Conservation (phyloP, 2,888 invertebrate genomes). For the Ischnura elegans region DNA sequence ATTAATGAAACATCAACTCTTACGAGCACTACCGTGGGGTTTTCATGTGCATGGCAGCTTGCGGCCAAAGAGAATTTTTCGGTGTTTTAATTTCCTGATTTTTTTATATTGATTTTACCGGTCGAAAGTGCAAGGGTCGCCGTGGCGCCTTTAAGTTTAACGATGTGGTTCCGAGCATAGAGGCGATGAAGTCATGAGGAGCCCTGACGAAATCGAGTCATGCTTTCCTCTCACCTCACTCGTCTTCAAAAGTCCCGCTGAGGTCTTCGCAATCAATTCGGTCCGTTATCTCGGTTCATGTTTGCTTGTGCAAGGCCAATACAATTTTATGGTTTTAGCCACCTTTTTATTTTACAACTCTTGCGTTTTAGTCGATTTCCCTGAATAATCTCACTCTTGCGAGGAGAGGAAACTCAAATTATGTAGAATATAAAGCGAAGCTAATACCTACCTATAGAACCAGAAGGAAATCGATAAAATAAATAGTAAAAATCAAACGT, state of each 20-base stretch:
- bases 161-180: neutral
- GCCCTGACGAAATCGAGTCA: neutral
- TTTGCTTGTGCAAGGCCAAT: neutral
- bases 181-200: slow-evolving; percentile 18
- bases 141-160: no score
- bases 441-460: neutral
- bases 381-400: neutral
- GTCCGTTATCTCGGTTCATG: neutral
- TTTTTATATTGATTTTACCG: no score
- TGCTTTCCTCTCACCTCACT: neutral
- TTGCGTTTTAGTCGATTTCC: neutral
- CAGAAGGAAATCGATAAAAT: no score
- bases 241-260: neutral
- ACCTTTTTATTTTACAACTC: no score
- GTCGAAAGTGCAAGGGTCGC: no score
- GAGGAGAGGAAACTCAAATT: neutral
- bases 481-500: no score
- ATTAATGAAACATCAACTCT: no score
- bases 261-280: neutral
- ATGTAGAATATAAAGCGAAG: no score
- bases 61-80: no score
- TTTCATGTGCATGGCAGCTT: no score
- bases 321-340: neutral
- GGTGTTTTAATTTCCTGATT: no score
- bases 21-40: no score